Percentiles rank a stretch among this genome's conserved stretches.
These are phyloP conservation scores for Gobionotothen gibberifrons DNA, from an alignment of 2,797 vertebrate genomes.

Conservation along the genomic window DNA sequence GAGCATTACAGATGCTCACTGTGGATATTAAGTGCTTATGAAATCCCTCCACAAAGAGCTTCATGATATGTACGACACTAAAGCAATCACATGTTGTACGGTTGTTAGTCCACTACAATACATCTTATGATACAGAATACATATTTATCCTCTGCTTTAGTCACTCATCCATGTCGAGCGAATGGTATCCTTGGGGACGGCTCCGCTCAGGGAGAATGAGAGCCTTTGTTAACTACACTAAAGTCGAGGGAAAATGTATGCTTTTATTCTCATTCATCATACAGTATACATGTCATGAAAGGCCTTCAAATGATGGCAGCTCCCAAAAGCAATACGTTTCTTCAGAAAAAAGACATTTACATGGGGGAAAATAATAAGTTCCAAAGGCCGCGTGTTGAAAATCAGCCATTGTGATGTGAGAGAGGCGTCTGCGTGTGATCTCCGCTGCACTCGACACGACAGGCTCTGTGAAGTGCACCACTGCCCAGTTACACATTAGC, in stretches of 20 bases:
- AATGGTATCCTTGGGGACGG: slow-evolving; percentile 42
- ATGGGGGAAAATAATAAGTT: slow-evolving; percentile 73
- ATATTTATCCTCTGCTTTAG: slow-evolving; percentile 14
- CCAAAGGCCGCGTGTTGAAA: slow-evolving; percentile 65
- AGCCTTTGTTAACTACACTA: slow-evolving; percentile 52
- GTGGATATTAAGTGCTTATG: slow-evolving; percentile 41
- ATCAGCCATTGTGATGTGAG: slow-evolving; percentile 74
- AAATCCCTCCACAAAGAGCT: slow-evolving; percentile 36
- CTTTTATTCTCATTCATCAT: slow-evolving; percentile 69
- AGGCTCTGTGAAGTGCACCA: slow-evolving; percentile 76
- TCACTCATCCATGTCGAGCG: slow-evolving; percentile 19
- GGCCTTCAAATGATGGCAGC: slow-evolving; percentile 55
- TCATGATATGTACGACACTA: slow-evolving; percentile 20
- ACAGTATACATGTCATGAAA: slow-evolving; percentile 59
- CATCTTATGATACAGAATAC: slow-evolving; percentile 22
- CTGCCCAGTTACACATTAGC: slow-evolving; percentile 79
- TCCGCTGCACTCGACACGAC: slow-evolving; percentile 65
- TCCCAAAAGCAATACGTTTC: slow-evolving; percentile 40
- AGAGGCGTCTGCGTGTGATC: slow-evolving; percentile 74
- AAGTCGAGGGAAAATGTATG: slow-evolving; percentile 54
- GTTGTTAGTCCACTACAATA: slow-evolving; percentile 34
- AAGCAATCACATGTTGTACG: slow-evolving; percentile 27
- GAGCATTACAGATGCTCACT: slow-evolving; percentile 7
- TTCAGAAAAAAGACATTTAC: slow-evolving; percentile 31
- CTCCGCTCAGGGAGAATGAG: slow-evolving; percentile 29